Percentiles rank a stretch among this genome's conserved stretches.
Conservation (phyloP, 2,888 invertebrate genomes). For the Cheilosia variabilis region DNA sequence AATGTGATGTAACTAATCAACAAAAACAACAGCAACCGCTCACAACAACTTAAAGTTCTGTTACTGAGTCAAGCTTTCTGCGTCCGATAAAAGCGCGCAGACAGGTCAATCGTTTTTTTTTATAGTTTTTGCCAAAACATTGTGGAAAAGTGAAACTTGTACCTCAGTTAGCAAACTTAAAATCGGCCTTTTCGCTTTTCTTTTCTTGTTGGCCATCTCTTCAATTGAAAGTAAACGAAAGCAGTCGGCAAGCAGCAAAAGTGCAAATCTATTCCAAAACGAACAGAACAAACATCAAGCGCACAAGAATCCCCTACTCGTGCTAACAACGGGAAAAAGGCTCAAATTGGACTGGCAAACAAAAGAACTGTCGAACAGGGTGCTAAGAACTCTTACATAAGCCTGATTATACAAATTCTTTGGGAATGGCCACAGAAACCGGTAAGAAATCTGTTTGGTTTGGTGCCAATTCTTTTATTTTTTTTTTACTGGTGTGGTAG, state of each 20-base stretch:
- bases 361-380: constrained; percentile 15
- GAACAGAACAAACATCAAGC: constrained; percentile 12
- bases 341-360: constrained; percentile 65
- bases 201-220: not conserved
- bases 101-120: constrained; percentile 6
- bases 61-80: constrained; percentile 10
- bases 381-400: constrained; percentile 56
- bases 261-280: constrained; percentile 21
- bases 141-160: constrained; percentile 20
- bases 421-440: constrained; percentile 5
- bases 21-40: constrained; percentile 8
- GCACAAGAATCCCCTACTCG: not conserved
- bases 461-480: constrained; percentile 11
- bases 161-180: constrained; percentile 15
- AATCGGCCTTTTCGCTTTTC: not conserved
- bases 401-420: constrained; percentile 27
- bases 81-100: not conserved
- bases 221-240: constrained; percentile 19
- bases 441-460: constrained; percentile 21
- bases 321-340: constrained; percentile 44
- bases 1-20: constrained; percentile 58
- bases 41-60: constrained; percentile 29
- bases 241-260: constrained; percentile 10
- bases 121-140: not conserved
- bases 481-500: not conserved